phyloP scores from a whole-genome alignment of 2,888 invertebrate species.

The Lepidochrysops patricia region DNA sequence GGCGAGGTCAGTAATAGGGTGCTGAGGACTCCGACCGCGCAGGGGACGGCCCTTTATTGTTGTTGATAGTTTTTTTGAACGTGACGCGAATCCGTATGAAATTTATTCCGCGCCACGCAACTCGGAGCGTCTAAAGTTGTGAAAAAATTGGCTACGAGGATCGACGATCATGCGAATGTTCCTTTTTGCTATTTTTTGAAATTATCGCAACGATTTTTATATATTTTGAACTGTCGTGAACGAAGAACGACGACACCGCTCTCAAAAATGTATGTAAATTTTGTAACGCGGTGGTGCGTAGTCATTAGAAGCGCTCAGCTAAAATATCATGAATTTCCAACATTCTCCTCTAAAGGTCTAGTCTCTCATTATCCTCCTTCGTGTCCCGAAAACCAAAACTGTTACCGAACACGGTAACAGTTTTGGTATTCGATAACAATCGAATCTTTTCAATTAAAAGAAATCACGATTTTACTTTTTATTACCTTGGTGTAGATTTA shows the following conservation, averaged over 20 bases:
- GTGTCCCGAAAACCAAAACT: too few species aligned
- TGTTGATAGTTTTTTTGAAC: slow-evolving; percentile 9
- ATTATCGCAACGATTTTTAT: neutral
- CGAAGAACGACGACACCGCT: neutral
- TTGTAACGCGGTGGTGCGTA: neutral
- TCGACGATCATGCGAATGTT: too few species aligned
- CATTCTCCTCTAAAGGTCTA: too few species aligned
- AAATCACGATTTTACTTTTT: too few species aligned
- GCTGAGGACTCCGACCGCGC: slow-evolving; percentile 1
- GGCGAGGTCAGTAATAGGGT: neutral
- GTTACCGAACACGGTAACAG: too few species aligned
- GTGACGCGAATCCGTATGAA: neutral
- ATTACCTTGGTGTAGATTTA: too few species aligned
- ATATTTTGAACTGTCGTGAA: neutral
- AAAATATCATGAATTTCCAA: too few species aligned
- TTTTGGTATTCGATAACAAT: too few species aligned
- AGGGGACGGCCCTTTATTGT: neutral
- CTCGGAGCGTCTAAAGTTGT: neutral
- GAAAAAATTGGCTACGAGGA: neutral
- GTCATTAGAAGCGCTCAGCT: too few species aligned
- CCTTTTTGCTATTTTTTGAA: too few species aligned
- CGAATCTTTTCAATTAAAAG: too few species aligned
- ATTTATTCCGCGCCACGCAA: neutral
- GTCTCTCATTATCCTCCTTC: too few species aligned
- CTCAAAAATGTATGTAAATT: neutral